phyloP scores from a whole-genome alignment of 2,888 invertebrate species.

The Apamea anceps region DNA sequence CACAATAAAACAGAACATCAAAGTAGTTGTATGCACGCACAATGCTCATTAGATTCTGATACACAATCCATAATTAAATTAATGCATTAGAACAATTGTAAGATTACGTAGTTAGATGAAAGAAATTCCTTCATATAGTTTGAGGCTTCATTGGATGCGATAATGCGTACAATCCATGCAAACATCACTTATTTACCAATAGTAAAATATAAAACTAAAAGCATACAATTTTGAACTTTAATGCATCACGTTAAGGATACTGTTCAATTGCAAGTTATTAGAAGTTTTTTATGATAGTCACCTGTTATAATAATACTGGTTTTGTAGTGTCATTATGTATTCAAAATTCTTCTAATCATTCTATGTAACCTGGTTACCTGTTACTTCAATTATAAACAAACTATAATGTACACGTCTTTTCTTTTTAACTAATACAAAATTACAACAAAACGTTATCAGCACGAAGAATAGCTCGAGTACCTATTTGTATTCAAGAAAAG shows the following conservation, averaged over 20 bases:
- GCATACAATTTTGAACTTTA: constrained; percentile 51
- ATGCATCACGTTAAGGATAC: constrained; percentile 43
- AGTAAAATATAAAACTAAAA: constrained; percentile 27
- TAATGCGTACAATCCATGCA: constrained; percentile 32
- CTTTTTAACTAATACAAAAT: no score
- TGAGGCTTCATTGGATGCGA: constrained; percentile 49
- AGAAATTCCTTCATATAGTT: constrained; percentile 55
- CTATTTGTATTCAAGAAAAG: no score
- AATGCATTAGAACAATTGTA: constrained; percentile 57
- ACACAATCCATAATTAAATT: constrained; percentile 56
- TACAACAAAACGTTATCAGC: no score
- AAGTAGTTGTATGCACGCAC: constrained; percentile 76
- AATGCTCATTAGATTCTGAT: constrained; percentile 64
- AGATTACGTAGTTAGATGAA: constrained; percentile 51
- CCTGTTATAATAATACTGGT: no score
- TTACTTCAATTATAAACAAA: no score
- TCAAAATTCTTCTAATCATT: no score
- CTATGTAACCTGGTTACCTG: no score
- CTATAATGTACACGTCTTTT: no score
- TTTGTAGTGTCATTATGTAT: no score
- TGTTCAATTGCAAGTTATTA: constrained; percentile 48
- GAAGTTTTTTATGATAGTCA: constrained; percentile 35
- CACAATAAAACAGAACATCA: constrained; percentile 61
- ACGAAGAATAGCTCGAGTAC: no score
- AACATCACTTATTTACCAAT: constrained; percentile 26